These are phyloP conservation scores for Odontocolon sp. DNA, from an alignment of 2,888 invertebrate genomes.

Conservation along the genomic window DNA sequence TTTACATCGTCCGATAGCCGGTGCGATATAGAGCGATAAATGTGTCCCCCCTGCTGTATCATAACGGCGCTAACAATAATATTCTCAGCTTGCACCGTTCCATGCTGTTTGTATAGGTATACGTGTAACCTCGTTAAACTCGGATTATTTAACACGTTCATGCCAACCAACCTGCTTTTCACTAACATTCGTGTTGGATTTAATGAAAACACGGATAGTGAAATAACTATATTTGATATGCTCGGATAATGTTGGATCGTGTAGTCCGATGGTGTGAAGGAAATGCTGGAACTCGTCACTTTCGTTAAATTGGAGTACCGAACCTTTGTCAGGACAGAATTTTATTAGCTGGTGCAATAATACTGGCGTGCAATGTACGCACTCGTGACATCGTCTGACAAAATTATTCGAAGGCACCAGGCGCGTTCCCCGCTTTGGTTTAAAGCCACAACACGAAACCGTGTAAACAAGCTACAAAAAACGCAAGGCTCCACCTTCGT, in stretches of 20 bases:
- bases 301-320: neutral
- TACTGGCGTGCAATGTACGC: slow-evolving; percentile 11
- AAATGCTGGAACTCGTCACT: slow-evolving; percentile 28
- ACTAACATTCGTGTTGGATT: slow-evolving; percentile 36
- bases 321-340: too few species aligned
- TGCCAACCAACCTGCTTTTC: neutral
- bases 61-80: slow-evolving; percentile 49
- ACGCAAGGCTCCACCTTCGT: slow-evolving; percentile 47
- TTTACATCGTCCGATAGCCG: slow-evolving; percentile 36
- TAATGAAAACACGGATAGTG: slow-evolving; percentile 48
- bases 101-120: slow-evolving; percentile 13
- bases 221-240: slow-evolving; percentile 46
- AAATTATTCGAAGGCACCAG: slow-evolving; percentile 36
- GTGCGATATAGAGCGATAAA: slow-evolving; percentile 41
- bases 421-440: slow-evolving; percentile 43
- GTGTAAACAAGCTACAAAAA: slow-evolving; percentile 68
- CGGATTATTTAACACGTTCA: slow-evolving; percentile 53
- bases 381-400: slow-evolving; percentile 35
- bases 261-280: slow-evolving; percentile 35
- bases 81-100: slow-evolving; percentile 33
- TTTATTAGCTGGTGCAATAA: too few species aligned
- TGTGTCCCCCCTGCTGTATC: slow-evolving; percentile 24
- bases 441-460: slow-evolving; percentile 60
- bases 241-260: slow-evolving; percentile 45
- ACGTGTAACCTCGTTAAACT: slow-evolving; percentile 43